Base-by-base conservation (phyloP, 2,113 vertebrate species). In the Cephalopholis sonnerati region DNA sequence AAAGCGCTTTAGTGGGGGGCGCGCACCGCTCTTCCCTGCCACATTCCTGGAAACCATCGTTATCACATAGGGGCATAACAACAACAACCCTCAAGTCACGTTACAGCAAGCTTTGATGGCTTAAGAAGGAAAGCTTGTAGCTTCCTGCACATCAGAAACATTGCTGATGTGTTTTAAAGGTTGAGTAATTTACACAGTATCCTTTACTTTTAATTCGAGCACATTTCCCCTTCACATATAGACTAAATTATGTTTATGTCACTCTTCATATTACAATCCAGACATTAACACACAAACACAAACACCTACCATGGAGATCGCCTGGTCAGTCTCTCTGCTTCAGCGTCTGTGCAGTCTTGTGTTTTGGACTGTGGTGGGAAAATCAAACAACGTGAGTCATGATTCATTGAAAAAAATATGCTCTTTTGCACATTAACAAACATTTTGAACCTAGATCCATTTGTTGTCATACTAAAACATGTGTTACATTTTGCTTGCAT, bases 1-100 rank as follows among this genome's bases (percentile, higher is more conserved):
- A 91, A 97, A 97, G 8, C 97, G 95, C 51, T 98, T 97, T 54
- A 99, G 92, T 0, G 96, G 96, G 22, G 97, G 97, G 12, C 97
- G 96, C 11, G 78, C 83, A 29, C 94, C 90, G 1, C 87, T 95
- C 93, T 97, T 97, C 63, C 96, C 97, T 51, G 96, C 76, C 77
- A 95, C 69, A 65, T 91, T 96, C 97, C 97, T 96, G 94, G 63
- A 92, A 94, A 90, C 88, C 92, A 88, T 74, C 87, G 51, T 92
- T 69, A 87, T 75, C 82, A 89, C 81, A 97, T 27, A 77, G 41
- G 76, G 63, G 80, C 68, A 86, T 0, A 86, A 87, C 68, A 89
- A 83, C 66, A 89, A 83, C 67, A 90, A 85, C 76, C 79, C 78
- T 79, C 41, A 68, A 44, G 57, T 81, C 53, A 79, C 53, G 54